Conservation (phyloP, 2,797 vertebrate species). For the Sebastes taczanowskii region DNA sequence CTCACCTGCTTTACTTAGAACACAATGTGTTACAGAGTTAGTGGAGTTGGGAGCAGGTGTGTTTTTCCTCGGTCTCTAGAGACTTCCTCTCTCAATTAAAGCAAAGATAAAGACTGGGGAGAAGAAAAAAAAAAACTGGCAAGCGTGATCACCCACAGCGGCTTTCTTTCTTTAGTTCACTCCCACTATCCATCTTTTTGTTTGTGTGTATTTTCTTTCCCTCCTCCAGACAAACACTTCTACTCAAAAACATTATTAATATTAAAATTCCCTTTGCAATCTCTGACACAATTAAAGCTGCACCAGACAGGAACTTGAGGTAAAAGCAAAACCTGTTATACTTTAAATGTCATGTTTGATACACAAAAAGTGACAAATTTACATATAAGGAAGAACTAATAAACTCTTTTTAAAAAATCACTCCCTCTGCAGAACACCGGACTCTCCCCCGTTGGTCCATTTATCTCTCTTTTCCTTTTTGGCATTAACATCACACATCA, state of each 20-base stretch:
- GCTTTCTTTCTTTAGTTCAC: neutral
- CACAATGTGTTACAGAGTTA: neutral
- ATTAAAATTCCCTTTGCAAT: neutral
- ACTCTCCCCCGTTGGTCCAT: neutral
- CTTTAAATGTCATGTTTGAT: neutral
- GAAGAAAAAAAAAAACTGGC: neutral
- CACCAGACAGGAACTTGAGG: neutral
- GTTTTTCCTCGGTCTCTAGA: constrained; percentile 13
- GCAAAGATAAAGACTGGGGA: constrained; percentile 14
- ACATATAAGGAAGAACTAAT: neutral
- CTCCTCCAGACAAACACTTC: neutral
- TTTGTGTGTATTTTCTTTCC: neutral
- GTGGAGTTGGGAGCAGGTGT: constrained; percentile 36
- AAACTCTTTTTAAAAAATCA: neutral
- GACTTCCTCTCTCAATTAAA: constrained; percentile 44
- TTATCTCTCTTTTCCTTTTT: neutral
- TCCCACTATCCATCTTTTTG: neutral
- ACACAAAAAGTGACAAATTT: neutral
- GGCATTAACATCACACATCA: neutral
- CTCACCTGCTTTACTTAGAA: constrained; percentile 23
- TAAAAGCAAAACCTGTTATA: neutral
- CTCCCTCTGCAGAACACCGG: neutral
- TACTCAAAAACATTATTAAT: neutral
- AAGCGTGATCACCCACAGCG: constrained; percentile 5
- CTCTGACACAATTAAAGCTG: neutral